These are phyloP conservation scores for Rhodophaea formosa DNA, from an alignment of 2,888 invertebrate genomes.

Conservation along the genomic window DNA sequence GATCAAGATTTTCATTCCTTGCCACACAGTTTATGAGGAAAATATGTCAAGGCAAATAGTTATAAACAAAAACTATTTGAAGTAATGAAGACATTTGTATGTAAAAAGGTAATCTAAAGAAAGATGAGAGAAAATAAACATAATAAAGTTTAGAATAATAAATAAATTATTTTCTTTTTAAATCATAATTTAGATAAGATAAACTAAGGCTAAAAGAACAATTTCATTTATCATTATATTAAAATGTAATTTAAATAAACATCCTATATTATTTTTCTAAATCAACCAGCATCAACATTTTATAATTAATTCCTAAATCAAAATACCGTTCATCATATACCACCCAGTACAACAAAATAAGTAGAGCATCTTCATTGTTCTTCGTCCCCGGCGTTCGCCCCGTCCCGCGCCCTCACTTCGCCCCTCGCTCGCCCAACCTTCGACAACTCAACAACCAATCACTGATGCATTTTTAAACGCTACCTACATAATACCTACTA, in stretches of 20 bases:
- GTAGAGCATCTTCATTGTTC: slow-evolving; percentile 43
- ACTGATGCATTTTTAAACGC: slow-evolving; percentile 53
- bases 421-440: slow-evolving; percentile 59
- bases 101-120: too few relatives aligned
- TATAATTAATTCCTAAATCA: slow-evolving; percentile 20
- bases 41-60: too few relatives aligned
- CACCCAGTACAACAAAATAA: slow-evolving; percentile 21
- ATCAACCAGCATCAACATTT: slow-evolving; percentile 17
- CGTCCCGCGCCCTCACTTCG: slow-evolving; percentile 40
- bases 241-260: background rate
- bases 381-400: slow-evolving; percentile 40
- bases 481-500: slow-evolving; percentile 29
- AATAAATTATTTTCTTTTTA: too few relatives aligned
- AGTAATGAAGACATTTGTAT: too few relatives aligned
- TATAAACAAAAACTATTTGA: too few relatives aligned
- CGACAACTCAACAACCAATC: slow-evolving; percentile 76
- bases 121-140: too few relatives aligned
- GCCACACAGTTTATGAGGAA: too few relatives aligned
- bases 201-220: background rate
- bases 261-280: background rate
- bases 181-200: too few relatives aligned
- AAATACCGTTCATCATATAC: slow-evolving; percentile 26
- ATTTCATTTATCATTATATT: background rate
- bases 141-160: too few relatives aligned
- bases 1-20: too few relatives aligned